phyloP scores from a whole-genome alignment of 1,140 invertebrate genomes.

The Bombus soroeensis region DNA sequence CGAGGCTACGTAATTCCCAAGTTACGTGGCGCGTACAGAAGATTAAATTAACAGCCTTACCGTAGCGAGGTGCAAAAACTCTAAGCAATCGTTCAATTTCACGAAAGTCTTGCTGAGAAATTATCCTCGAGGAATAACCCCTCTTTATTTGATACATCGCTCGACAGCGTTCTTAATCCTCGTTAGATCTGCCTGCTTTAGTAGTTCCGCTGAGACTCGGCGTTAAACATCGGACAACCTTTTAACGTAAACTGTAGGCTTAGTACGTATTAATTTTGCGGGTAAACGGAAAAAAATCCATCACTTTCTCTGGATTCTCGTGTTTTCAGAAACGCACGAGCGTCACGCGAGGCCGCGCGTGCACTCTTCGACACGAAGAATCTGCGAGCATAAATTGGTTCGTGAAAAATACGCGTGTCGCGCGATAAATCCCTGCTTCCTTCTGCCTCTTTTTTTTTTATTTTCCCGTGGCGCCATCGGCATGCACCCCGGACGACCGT shows the following conservation, averaged over 20 bases:
- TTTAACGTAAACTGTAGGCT: too few relatives aligned
- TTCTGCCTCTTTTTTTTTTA: background rate
- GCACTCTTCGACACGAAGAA: background rate
- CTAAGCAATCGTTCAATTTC: too few relatives aligned
- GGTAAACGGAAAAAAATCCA: background rate
- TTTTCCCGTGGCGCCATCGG: background rate
- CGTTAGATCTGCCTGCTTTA: constrained; percentile 4
- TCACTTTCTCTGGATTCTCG: constrained; percentile 4
- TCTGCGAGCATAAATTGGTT: constrained; percentile 25
- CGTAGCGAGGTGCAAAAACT: too few relatives aligned
- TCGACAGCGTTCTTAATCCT: background rate
- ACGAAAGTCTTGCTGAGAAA: background rate
- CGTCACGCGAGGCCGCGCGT: background rate
- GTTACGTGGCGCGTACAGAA: too few relatives aligned
- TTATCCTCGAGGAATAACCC: background rate
- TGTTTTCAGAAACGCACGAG: background rate
- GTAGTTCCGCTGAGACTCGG: background rate
- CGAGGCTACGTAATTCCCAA: too few relatives aligned
- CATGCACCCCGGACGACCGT: background rate
- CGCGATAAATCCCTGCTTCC: constrained; percentile 14
- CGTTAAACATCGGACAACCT: background rate
- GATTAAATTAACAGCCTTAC: too few relatives aligned
- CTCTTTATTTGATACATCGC: background rate
- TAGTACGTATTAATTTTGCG: too few relatives aligned
- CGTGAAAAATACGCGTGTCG: constrained; percentile 7